Evolutionary conservation across 2,113 vertebrate species (phyloP).

Genomic region (Heterotilapia buettikoferi): DNA sequence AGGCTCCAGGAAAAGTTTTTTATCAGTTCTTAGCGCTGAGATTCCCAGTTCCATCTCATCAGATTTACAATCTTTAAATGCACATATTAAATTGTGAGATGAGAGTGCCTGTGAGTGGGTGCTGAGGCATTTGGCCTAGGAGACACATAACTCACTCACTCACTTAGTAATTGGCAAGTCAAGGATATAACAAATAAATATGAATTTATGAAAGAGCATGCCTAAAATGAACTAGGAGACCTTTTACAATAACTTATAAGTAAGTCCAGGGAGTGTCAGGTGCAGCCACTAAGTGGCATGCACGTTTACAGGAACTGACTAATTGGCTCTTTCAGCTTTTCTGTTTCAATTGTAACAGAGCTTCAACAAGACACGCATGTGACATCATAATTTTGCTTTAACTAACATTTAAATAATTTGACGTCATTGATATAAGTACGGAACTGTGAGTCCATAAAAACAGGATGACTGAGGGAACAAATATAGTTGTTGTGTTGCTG

Average conservation of each 20-base stretch:
- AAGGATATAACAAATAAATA: neutral
- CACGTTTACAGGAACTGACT: neutral
- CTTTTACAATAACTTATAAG: neutral
- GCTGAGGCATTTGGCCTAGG: neutral
- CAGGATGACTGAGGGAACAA: neutral
- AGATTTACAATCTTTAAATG: constrained; percentile 41
- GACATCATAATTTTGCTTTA: neutral
- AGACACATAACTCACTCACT: neutral
- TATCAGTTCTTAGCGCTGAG: constrained; percentile 18
- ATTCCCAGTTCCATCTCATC: constrained; percentile 27
- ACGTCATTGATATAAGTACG: neutral
- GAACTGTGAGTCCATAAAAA: neutral
- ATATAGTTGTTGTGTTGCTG: neutral
- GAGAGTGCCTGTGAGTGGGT: neutral
- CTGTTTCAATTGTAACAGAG: neutral
- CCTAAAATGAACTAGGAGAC: neutral
- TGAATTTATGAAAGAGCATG: neutral
- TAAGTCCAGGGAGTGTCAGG: neutral
- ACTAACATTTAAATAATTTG: neutral
- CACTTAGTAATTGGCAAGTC: neutral
- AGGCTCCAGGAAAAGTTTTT: constrained; percentile 50
- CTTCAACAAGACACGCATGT: neutral
- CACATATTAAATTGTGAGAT: constrained; percentile 12
- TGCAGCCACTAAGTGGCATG: neutral
- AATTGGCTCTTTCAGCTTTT: neutral